Base-by-base conservation (phyloP, 2,113 vertebrate species). In the Asarcornis scutulata region DNA sequence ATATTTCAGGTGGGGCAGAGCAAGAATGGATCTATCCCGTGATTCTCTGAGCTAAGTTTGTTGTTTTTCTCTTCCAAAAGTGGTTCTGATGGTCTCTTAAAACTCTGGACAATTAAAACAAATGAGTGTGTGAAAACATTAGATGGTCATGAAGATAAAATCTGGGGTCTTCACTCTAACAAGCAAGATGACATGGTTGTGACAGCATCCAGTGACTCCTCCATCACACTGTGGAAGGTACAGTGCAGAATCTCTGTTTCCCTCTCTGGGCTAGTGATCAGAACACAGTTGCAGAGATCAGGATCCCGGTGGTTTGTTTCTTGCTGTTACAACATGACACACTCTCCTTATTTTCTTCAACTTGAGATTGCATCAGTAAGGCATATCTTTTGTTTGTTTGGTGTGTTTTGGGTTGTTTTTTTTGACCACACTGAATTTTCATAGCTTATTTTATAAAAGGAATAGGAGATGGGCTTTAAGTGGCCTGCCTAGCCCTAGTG, bases 71-170 rank as follows among this genome's bases (percentile, higher is more conserved):
- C 67, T 96, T 48, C 67, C 90, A 29, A 59, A 85, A 99, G 99
- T 1, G 99, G 99, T 36, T 99, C 99, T 0, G 99, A 99, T 0
- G 99, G 99, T 27, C 98, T 99, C 26, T 79, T 99, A 52, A 99
- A 99, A 91, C 98, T 99, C 52, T 99, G 99, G 99, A 99, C 99
- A 58, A 99, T 99, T 91, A 99, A 99, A 96, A 99, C 97, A 48
- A 99, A 99, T 0, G 99, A 99, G 96, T 99, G 99, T 23, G 98
- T 99, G 86, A 98, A 98, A 96, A 99, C 99, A 0, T 84, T 99
- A 46, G 99, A 99, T 5, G 98, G 97, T 27, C 99, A 99, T 4
- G 98, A 99, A 86, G 98, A 99, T 83, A 99, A 99, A 97, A 98
- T 99, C 83, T 99, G 99, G 99, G 99, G 99, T 52, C 98, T 99